Evolutionary conservation across 1,140 invertebrate genomes (phyloP), one percentile per base, ranked within the genome.

Genomic region (Hypothenemus hampei): DNA sequence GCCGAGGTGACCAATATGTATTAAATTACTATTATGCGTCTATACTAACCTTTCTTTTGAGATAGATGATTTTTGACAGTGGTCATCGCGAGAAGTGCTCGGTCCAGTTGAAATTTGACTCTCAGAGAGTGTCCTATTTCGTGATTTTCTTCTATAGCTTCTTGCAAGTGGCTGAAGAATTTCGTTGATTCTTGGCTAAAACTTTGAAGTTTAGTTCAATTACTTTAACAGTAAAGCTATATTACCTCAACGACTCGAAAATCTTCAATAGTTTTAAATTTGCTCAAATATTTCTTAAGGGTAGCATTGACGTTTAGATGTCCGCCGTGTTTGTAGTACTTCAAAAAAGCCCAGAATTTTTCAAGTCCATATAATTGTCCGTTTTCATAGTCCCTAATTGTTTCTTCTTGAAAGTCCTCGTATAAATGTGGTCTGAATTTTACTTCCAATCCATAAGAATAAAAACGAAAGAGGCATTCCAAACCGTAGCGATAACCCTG

Each of bases 271-370:
- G 81, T 92, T 70, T 96, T 93, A 72, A 93, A 98, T 66, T 89
- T 91, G 22, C 82, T 81, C 31, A 99, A 73, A 70, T 87, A 86
- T 39, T 84, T 85, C 54, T 84, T 78, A 31, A 99, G 74, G 64
- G 84, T 84, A 4, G 86, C 76, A 62, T 92, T 83, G 16, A 98
- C 86, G 50, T 88, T 81, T 19, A 98, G 76, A 48, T 84, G 82
- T 20, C 74, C 75, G 13, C 85, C 81, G 61, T 89, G 82, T 70
- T 89, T 92, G 73, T 91, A 93, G 76, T 93, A 94, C 73, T 97
- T 97, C 4, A 96, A 75, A 77, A 98, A 98, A 33, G 95, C 94
- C 93, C 95, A 98, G 74, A 98, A 99, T 72, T 99, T 99, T 75
- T 99, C 97, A 37, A 99, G 75, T 31, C 96, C 97, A 77, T 98